Percentiles rank a stretch among this genome's conserved stretches.
phyloP scores from a whole-genome alignment of 2,797 vertebrate species.

The Gobio occitaniae region DNA sequence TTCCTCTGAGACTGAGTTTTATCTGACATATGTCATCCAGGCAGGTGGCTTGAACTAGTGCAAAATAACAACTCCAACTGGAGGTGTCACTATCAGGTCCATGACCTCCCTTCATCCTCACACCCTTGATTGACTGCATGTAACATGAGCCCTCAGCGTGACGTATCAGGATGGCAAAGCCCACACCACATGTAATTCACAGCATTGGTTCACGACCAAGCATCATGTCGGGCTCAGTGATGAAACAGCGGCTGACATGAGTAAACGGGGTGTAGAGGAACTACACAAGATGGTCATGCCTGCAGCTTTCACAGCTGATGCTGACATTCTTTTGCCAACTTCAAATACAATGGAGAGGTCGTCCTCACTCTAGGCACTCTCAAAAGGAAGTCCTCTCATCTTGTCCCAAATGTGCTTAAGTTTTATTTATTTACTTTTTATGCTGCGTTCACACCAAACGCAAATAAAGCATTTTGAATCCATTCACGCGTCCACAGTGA shows the following conservation, averaged over 20 bases:
- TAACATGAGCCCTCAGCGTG: conserved; percentile 27
- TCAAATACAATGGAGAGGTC: background rate
- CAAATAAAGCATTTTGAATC: too few species aligned
- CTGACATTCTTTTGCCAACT: conserved; percentile 4
- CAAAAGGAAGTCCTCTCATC: background rate
- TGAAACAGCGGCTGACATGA: conserved; percentile 27
- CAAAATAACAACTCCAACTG: conserved; percentile 39
- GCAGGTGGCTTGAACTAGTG: conserved; percentile 45
- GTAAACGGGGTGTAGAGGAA: conserved; percentile 23
- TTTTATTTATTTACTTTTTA: background rate
- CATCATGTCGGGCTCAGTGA: background rate
- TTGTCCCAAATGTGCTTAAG: background rate
- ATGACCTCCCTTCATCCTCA: conserved; percentile 38
- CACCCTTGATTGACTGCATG: conserved; percentile 49
- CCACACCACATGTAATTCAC: conserved; percentile 29
- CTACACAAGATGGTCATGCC: background rate
- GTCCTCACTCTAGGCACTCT: background rate
- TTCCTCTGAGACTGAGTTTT: conserved; percentile 4
- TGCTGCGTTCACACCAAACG: background rate
- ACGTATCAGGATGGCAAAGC: conserved; percentile 15
- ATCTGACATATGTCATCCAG: conserved; percentile 42
- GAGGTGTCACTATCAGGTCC: conserved; percentile 41
- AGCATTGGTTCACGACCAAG: conserved; percentile 20
- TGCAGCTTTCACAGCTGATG: conserved; percentile 16
- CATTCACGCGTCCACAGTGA: too few species aligned